Conservation (phyloP, 2,113 vertebrate species). For the Lanius collurio region DNA sequence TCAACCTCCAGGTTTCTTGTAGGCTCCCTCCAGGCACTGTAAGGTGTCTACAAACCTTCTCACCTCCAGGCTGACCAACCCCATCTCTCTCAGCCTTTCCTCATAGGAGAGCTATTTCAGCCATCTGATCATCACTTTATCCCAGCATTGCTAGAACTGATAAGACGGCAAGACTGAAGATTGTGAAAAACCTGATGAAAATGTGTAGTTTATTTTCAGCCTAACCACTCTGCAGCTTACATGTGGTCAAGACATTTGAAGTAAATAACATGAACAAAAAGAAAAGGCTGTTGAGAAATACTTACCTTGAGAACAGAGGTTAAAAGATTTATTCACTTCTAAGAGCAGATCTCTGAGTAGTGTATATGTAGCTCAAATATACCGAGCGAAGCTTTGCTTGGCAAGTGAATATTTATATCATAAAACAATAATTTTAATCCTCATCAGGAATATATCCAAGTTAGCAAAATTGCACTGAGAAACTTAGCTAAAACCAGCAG, state of each 20-base stretch:
- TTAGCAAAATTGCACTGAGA: neutral
- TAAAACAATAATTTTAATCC: neutral
- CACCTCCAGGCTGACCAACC: neutral
- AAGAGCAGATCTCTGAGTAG: neutral
- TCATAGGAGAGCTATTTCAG: neutral
- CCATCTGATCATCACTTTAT: neutral
- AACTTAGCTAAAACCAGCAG: neutral
- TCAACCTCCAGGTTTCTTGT: neutral
- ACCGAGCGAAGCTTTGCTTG: neutral
- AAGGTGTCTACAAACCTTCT: neutral
- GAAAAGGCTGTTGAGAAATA: neutral
- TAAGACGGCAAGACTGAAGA: neutral
- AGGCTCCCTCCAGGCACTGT: neutral
- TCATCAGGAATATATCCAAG: neutral
- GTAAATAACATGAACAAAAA: neutral
- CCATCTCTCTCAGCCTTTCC: neutral
- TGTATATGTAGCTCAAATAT: neutral
- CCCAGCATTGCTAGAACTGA: neutral
- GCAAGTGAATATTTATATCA: neutral
- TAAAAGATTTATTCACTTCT: neutral
- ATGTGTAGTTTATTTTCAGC: neutral
- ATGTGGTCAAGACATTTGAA: neutral
- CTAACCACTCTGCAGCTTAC: neutral
- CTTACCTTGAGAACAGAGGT: neutral
- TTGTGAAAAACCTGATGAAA: neutral